Evolutionary conservation across 2,888 invertebrate genomes (phyloP).

Genomic region (Cynaeus angustus): DNA sequence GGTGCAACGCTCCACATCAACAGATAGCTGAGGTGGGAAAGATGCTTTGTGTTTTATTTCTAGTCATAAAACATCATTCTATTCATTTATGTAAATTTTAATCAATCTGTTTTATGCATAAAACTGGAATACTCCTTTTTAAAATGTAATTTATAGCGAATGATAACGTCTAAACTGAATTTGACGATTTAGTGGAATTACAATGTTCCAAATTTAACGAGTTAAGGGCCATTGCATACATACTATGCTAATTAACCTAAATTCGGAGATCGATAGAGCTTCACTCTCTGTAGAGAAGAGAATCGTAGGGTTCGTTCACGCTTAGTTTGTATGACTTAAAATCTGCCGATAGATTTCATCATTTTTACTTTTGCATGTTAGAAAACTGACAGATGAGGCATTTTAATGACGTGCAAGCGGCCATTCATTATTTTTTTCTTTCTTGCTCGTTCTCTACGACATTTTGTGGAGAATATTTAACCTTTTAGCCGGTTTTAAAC

Average conservation of each 20-base stretch:
- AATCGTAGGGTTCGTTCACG: background rate
- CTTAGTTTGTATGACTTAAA: too few relatives aligned
- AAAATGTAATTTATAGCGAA: conserved; percentile 9
- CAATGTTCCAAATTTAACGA: background rate
- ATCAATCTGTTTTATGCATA: conserved; percentile 18
- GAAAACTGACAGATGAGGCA: too few relatives aligned
- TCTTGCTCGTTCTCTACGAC: too few relatives aligned
- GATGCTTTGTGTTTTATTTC: conserved; percentile 9
- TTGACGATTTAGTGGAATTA: background rate
- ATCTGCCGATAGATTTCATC: too few relatives aligned
- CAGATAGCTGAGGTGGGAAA: conserved; percentile 3
- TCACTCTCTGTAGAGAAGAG: background rate
- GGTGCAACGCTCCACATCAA: conserved; percentile 1
- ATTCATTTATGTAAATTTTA: conserved; percentile 28
- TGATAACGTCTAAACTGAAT: background rate
- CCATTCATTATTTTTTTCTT: too few relatives aligned
- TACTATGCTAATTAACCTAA: conserved; percentile 7
- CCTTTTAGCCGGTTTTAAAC: too few relatives aligned
- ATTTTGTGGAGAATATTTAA: too few relatives aligned
- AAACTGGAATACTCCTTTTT: conserved; percentile 5
- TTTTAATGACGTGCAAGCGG: too few relatives aligned
- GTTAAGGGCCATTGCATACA: background rate
- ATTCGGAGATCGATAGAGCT: conserved; percentile 3
- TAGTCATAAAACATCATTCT: conserved; percentile 6
- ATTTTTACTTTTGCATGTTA: too few relatives aligned